Evolutionary conservation across 1,140 invertebrate genomes (phyloP).

Genomic region (Choristoneura fumiferana): DNA sequence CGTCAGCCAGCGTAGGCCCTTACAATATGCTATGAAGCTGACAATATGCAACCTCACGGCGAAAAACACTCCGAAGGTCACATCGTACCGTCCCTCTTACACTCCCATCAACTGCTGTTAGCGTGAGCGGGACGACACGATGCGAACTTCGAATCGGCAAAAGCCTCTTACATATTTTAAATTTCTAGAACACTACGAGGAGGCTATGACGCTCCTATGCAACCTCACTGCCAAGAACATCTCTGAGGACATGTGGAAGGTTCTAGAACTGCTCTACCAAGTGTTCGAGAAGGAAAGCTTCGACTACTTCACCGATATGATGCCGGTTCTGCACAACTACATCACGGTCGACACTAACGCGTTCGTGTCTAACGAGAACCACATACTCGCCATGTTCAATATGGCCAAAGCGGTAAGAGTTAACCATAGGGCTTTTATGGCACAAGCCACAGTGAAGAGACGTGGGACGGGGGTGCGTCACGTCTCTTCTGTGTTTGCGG

Average conservation of each 20-base stretch:
- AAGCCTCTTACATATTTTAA: constrained; percentile 49
- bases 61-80: too few species aligned
- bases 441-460: too few species aligned
- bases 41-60: too few species aligned
- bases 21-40: too few species aligned
- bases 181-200: constrained; percentile 95
- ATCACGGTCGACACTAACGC: constrained; percentile 96
- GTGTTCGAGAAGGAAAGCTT: constrained; percentile 96
- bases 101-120: too few species aligned
- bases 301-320: constrained; percentile 99
- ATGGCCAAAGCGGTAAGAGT: constrained; percentile 95
- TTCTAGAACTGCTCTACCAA: constrained; percentile 87
- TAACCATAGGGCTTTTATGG: neutral
- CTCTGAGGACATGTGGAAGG: constrained; percentile 97
- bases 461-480: too few species aligned
- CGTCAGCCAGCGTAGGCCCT: too few species aligned
- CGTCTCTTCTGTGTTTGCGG: too few species aligned
- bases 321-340: constrained; percentile 98
- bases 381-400: constrained; percentile 94
- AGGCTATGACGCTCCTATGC: constrained; percentile 95
- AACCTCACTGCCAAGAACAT: constrained; percentile 94
- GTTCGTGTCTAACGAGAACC: constrained; percentile 94
- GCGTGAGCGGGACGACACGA: too few species aligned
- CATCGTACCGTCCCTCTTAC: too few species aligned
- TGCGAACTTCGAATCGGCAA: too few species aligned